Percentiles rank a stretch among this genome's conserved stretches.
Conservation (phyloP, 2,113 vertebrate species). For the Emydocephalus ijimae region DNA sequence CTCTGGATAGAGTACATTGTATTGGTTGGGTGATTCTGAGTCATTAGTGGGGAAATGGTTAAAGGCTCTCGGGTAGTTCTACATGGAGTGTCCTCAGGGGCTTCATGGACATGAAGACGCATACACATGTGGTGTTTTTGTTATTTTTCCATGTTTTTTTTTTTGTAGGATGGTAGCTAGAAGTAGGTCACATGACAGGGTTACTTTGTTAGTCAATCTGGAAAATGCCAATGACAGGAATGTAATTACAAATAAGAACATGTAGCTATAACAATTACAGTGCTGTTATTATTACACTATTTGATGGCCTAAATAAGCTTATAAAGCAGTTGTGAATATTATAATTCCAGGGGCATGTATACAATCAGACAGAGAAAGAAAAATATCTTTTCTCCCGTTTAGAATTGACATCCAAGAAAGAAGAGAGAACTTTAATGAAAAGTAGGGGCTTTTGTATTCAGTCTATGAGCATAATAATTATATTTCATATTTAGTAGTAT, state of each 20-base stretch:
- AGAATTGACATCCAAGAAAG: slow-evolving; percentile 19
- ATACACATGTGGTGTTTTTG: slow-evolving; percentile 22
- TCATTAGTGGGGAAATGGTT: not conserved
- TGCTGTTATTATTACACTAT: slow-evolving; percentile 67
- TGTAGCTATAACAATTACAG: slow-evolving; percentile 69
- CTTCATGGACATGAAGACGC: not conserved
- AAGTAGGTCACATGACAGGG: slow-evolving; percentile 64
- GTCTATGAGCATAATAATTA: not conserved
- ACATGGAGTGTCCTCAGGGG: slow-evolving; percentile 8
- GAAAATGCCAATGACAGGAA: slow-evolving; percentile 67
- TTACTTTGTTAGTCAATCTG: slow-evolving; percentile 66
- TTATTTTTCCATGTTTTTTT: not conserved
- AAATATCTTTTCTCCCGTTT: slow-evolving; percentile 22
- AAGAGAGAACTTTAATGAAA: slow-evolving; percentile 13
- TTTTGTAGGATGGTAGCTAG: slow-evolving; percentile 32
- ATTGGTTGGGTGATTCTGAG: not conserved
- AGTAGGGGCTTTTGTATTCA: not conserved
- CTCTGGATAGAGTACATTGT: not conserved
- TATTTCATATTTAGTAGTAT: not conserved
- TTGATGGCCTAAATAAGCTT: slow-evolving; percentile 63
- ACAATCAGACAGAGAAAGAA: slow-evolving; percentile 25
- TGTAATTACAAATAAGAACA: slow-evolving; percentile 72
- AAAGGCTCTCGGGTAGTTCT: not conserved
- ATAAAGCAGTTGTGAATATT: slow-evolving; percentile 64
- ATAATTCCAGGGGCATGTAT: slow-evolving; percentile 55